Percentiles rank a stretch among this genome's conserved stretches.
phyloP scores from a whole-genome alignment of 1,140 invertebrate species.

The Heterodera carotae region DNA sequence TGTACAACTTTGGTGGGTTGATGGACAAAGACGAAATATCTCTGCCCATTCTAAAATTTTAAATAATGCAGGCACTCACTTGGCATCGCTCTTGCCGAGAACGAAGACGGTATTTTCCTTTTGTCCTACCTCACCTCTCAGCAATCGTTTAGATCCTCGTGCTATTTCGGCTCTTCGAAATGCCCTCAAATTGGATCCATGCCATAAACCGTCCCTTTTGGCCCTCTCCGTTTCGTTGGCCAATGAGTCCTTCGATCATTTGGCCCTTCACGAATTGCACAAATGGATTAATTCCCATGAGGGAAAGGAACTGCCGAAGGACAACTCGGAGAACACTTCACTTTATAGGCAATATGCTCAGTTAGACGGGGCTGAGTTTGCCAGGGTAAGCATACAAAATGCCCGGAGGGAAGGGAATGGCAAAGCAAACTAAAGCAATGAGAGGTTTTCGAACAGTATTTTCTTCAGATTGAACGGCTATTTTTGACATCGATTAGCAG shows the following conservation, averaged over 20 bases:
- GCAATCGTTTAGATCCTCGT: constrained; percentile 71
- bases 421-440: no score
- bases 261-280: constrained; percentile 55
- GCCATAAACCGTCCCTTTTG: constrained; percentile 82
- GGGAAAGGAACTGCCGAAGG: constrained; percentile 17
- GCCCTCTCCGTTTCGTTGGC: constrained; percentile 88
- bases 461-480: constrained; percentile 15
- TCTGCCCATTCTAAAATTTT: no score
- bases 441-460: neutral
- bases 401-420: no score
- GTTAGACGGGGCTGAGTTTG: constrained; percentile 27
- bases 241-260: constrained; percentile 76
- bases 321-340: constrained; percentile 20
- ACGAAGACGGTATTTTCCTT: constrained; percentile 17
- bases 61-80: neutral
- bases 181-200: constrained; percentile 79
- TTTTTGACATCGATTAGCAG: constrained; percentile 10
- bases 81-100: constrained; percentile 11
- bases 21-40: no score
- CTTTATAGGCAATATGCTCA: constrained; percentile 7
- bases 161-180: constrained; percentile 85
- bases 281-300: constrained; percentile 55
- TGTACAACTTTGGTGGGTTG: constrained; percentile 71
- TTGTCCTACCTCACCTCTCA: neutral
- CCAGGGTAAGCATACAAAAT: constrained; percentile 14